These are phyloP conservation scores for Catocala fraxini DNA, from an alignment of 2,888 invertebrate genomes.

Conservation along the genomic window DNA sequence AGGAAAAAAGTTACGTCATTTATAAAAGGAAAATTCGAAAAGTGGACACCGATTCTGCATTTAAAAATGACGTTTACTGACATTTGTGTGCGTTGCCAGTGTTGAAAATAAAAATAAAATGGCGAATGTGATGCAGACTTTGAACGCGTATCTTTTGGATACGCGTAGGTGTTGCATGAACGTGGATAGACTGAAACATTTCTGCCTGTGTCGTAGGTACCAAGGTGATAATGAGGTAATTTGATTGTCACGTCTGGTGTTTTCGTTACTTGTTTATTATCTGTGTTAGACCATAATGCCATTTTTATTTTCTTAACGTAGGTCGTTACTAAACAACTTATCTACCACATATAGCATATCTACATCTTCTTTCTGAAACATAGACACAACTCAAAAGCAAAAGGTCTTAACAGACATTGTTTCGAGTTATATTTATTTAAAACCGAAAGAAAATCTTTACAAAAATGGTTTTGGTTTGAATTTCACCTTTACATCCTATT, in stretches of 20 bases:
- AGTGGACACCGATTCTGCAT: too few species aligned
- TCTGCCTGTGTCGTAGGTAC: conserved; percentile 78
- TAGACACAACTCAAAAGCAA: too few species aligned
- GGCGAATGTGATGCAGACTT: conserved; percentile 74
- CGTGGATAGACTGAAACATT: conserved; percentile 78
- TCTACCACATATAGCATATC: too few species aligned
- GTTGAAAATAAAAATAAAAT: conserved; percentile 52
- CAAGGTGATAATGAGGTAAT: conserved; percentile 77
- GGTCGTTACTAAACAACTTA: neutral
- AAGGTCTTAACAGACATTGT: too few species aligned
- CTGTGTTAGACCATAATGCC: neutral
- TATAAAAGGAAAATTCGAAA: too few species aligned
- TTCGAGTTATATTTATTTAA: too few species aligned
- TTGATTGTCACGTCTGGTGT: conserved; percentile 3
- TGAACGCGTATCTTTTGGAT: conserved; percentile 79
- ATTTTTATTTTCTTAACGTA: conserved; percentile 6
- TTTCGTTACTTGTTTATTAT: neutral
- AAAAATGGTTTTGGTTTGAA: too few species aligned
- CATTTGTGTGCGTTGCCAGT: conserved; percentile 55
- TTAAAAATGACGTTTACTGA: conserved; percentile 27
- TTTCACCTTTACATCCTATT: too few species aligned
- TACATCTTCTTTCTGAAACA: too few species aligned
- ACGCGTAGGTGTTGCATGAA: conserved; percentile 75
- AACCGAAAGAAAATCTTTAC: too few species aligned
- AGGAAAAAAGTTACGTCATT: conserved; percentile 24